Evolutionary conservation across 2,888 invertebrate genomes (phyloP).

Genomic region (Limnephilus rhombicus): DNA sequence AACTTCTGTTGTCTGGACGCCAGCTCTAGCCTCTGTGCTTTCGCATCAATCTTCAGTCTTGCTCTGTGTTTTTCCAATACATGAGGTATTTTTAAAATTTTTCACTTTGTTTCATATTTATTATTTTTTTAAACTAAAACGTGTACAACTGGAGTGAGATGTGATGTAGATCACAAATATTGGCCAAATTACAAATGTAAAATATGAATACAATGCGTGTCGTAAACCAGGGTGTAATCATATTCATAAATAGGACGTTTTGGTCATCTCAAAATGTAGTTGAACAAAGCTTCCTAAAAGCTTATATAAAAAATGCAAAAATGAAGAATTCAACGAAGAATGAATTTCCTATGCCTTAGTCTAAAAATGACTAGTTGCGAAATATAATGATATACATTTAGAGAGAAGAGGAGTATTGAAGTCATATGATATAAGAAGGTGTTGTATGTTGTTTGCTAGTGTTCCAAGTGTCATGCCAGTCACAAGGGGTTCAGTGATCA

Average conservation of each 20-base stretch:
- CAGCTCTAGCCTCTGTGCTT: neutral
- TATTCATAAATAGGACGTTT: slow-evolving; percentile 2
- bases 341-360: slow-evolving; percentile 30
- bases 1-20: neutral
- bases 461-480: slow-evolving; percentile 58
- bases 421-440: slow-evolving; percentile 53
- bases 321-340: slow-evolving; percentile 13
- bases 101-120: neutral
- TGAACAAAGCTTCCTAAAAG: neutral
- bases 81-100: neutral
- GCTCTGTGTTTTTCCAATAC: neutral
- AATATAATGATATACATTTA: slow-evolving; percentile 14
- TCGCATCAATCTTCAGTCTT: neutral
- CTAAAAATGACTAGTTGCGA: slow-evolving; percentile 7
- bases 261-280: neutral
- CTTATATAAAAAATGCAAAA: neutral
- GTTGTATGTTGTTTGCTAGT: slow-evolving; percentile 47
- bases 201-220: neutral
- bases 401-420: slow-evolving; percentile 34
- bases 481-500: slow-evolving; percentile 25
- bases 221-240: slow-evolving; percentile 22
- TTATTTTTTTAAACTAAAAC: neutral
- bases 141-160: neutral
- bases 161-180: slow-evolving; percentile 7
- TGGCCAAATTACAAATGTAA: slow-evolving; percentile 26